Percentiles rank a stretch among this genome's conserved stretches.
Evolutionary conservation across 1,140 invertebrate genomes (phyloP).

Genomic region (Micrasema longulum): DNA sequence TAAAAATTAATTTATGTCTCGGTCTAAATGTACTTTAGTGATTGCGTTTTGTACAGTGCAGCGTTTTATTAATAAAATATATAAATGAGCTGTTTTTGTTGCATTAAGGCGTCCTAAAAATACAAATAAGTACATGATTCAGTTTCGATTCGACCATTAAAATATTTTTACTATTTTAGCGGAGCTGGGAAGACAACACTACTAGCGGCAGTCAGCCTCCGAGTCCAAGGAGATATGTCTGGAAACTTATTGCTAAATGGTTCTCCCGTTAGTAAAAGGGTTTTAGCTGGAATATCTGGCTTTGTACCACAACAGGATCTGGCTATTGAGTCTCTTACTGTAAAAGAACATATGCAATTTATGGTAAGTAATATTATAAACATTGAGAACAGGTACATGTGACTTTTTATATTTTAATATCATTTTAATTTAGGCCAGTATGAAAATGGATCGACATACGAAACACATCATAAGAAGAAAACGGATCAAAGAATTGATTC

Average conservation of each 20-base stretch:
- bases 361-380: slow-evolving; percentile 70
- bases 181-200: slow-evolving; percentile 80
- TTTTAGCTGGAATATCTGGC: slow-evolving; percentile 77
- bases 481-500: slow-evolving; percentile 64
- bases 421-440: slow-evolving; percentile 62
- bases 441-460: slow-evolving; percentile 70
- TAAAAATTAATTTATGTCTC: too few relatives aligned
- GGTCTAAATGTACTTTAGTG: too few relatives aligned
- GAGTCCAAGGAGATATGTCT: slow-evolving; percentile 72
- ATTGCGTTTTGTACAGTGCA: too few relatives aligned
- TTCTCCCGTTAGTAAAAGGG: slow-evolving; percentile 68
- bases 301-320: slow-evolving; percentile 81
- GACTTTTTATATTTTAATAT: too few relatives aligned
- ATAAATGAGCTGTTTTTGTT: too few relatives aligned
- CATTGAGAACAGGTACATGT: too few relatives aligned
- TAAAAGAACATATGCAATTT: slow-evolving; percentile 79
- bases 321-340: slow-evolving; percentile 75
- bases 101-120: too few relatives aligned
- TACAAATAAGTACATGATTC: too few relatives aligned
- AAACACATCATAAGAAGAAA: slow-evolving; percentile 61
- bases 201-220: slow-evolving; percentile 75
- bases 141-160: too few relatives aligned
- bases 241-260: slow-evolving; percentile 79
- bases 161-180: too few relatives aligned
- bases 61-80: too few relatives aligned